Percentiles rank a stretch among this genome's conserved stretches.
Evolutionary conservation across 92 coral and sea anemone genomes (phyloP).

Genomic region (Parazoanthus atlanticus): DNA sequence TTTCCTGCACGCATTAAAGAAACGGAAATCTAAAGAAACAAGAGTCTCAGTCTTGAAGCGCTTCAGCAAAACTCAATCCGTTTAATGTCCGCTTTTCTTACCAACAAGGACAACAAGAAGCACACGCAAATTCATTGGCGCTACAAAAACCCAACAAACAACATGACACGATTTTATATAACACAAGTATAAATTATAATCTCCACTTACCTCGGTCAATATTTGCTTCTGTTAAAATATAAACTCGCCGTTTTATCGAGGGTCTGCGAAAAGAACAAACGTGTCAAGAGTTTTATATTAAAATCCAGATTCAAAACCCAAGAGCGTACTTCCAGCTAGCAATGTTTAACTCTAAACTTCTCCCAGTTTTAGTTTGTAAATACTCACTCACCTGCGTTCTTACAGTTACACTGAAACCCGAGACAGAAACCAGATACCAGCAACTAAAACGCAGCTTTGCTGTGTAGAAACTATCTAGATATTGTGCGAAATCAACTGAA

Average conservation of each 20-base stretch:
- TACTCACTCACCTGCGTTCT: neutral
- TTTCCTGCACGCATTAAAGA: neutral
- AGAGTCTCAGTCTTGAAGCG: neutral
- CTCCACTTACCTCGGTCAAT: constrained; percentile 9
- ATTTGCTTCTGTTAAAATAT: neutral
- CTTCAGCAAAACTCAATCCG: neutral
- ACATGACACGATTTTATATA: neutral
- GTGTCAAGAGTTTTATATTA: neutral
- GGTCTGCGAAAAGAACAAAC: neutral
- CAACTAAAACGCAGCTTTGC: neutral
- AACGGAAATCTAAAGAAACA: neutral
- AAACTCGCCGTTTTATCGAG: neutral
- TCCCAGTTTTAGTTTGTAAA: neutral
- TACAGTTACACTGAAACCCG: neutral
- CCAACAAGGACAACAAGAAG: neutral
- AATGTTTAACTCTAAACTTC: too few relatives aligned
- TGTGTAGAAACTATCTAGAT: neutral
- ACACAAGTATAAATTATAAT: neutral
- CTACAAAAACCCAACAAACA: neutral
- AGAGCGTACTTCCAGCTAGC: neutral
- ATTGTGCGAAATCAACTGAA: neutral
- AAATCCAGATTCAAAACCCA: neutral
- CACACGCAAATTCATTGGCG: neutral
- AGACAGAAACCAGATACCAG: neutral
- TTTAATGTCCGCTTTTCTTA: neutral